Evolutionary conservation across 2,797 vertebrate genomes (phyloP).

Genomic region (Darevskia nairensis): DNA sequence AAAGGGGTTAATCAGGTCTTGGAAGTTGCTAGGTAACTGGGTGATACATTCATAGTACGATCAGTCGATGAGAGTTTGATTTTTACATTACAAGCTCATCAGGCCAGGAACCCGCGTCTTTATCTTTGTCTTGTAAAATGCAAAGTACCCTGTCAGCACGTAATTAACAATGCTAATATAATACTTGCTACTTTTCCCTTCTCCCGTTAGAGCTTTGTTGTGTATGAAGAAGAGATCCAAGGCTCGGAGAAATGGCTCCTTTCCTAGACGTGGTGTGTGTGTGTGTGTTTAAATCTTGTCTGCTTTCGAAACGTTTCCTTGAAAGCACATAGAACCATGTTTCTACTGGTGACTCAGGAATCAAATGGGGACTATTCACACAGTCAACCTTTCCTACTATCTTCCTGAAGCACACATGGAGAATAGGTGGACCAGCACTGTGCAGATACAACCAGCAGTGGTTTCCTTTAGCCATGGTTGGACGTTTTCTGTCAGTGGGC

Average conservation of each 20-base stretch:
- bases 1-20: constrained; percentile 37
- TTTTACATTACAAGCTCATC: constrained; percentile 46
- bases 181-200: background rate
- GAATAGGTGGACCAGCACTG: background rate
- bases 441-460: background rate
- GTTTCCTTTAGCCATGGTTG: too few relatives aligned
- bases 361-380: background rate
- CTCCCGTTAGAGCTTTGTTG: background rate
- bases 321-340: background rate
- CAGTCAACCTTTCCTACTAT: background rate
- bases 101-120: constrained; percentile 12
- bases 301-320: background rate
- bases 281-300: background rate
- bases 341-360: background rate
- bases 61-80: constrained; percentile 41
- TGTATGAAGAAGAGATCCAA: background rate
- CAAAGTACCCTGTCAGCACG: constrained; percentile 14
- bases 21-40: constrained; percentile 23
- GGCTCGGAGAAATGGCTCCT: background rate
- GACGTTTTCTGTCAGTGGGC: too few relatives aligned
- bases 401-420: too few relatives aligned
- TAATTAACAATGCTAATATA: constrained; percentile 44
- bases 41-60: constrained; percentile 36
- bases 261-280: background rate
- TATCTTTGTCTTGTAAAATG: constrained; percentile 30